Percentiles rank a stretch among this genome's conserved stretches.
Conservation (phyloP, 92 coral and sea anemone species). For the Epizoanthus scotinus region DNA sequence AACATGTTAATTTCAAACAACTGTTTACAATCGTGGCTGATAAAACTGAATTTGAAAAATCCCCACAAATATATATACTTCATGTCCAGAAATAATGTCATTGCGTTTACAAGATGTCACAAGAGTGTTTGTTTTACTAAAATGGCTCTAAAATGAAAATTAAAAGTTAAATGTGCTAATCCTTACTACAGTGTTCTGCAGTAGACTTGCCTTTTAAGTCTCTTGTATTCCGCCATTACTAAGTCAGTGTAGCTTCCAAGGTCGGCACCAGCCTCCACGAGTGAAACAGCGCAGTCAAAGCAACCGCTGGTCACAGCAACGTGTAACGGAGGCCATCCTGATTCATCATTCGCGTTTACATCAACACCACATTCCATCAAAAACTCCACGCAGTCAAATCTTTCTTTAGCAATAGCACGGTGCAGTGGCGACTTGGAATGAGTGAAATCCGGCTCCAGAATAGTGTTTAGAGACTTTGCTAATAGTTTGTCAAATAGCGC, state of each 20-base stretch:
- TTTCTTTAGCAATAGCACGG: conserved; percentile 36
- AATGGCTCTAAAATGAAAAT: not conserved
- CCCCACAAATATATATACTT: not conserved
- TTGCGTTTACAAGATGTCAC: not conserved
- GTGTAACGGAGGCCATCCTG: conserved; percentile 43
- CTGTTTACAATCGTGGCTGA: not conserved
- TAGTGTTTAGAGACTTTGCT: conserved; percentile 25
- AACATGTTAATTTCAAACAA: not conserved
- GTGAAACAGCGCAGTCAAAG: conserved; percentile 36
- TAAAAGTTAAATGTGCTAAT: not conserved
- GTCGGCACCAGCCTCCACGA: conserved; percentile 45
- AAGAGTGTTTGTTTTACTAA: no score
- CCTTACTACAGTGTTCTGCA: conserved; percentile 24
- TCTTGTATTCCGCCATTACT: conserved; percentile 28
- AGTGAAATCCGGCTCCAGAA: conserved; percentile 34
- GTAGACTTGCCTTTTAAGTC: conserved; percentile 31
- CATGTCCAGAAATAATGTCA: not conserved
- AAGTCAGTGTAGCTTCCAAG: conserved; percentile 35
- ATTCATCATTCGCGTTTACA: conserved; percentile 29
- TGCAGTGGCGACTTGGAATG: conserved; percentile 39
- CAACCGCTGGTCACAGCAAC: conserved; percentile 35
- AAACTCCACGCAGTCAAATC: conserved; percentile 40
- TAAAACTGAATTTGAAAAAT: not conserved
- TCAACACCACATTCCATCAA: conserved; percentile 37
- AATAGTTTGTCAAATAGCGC: conserved; percentile 33